These are phyloP conservation scores for Lipophrys pholis DNA, from an alignment of 2,113 vertebrate genomes.

Conservation along the genomic window DNA sequence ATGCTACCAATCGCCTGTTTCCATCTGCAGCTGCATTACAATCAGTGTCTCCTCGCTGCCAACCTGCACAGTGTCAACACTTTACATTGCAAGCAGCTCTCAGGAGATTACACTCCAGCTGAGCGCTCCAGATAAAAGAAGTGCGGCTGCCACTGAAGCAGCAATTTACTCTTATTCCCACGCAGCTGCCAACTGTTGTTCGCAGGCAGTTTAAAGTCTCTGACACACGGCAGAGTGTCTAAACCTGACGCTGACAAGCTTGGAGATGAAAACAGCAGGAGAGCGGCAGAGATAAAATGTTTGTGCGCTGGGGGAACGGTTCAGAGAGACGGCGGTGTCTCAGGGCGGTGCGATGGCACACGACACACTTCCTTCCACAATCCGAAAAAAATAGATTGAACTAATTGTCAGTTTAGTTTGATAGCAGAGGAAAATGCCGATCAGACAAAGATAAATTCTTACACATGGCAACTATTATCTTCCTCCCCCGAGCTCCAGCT, in stretches of 20 bases:
- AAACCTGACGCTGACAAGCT: constrained; percentile 16
- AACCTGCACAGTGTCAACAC: constrained; percentile 37
- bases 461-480: no score
- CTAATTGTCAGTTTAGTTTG: not conserved
- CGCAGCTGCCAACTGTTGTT: constrained; percentile 38
- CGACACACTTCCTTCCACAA: no score
- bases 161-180: constrained; percentile 56
- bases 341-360: no score
- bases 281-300: constrained; percentile 36
- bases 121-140: constrained; percentile 40
- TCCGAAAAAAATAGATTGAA: not conserved
- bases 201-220: constrained; percentile 22
- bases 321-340: not conserved
- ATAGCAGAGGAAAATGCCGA: no score
- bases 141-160: constrained; percentile 21
- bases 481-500: no score
- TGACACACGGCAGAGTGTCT: constrained; percentile 42
- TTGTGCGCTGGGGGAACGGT: not conserved
- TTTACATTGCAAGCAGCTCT: constrained; percentile 19
- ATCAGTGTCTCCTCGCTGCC: constrained; percentile 11
- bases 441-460: no score
- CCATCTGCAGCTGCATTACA: constrained; percentile 40
- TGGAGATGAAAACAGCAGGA: not conserved
- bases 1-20: not conserved
- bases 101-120: constrained; percentile 36